A percentile compares a stretch with the other conserved stretches of the same genome.
Evolutionary conservation across 2,797 vertebrate species (phyloP).

Genomic region (Ispidina picta): DNA sequence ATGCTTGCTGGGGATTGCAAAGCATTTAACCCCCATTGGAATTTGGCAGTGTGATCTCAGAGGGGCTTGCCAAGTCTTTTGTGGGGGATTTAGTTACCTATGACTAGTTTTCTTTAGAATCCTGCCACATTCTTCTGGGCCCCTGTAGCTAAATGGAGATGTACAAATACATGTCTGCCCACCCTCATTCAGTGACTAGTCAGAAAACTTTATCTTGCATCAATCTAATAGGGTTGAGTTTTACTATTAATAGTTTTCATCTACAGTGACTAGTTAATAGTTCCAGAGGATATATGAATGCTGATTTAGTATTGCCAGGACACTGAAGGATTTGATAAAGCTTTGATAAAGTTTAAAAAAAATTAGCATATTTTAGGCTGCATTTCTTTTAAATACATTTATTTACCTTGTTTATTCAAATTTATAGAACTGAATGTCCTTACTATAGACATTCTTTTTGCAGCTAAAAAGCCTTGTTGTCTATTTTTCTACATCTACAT

Average conservation of each 20-base stretch:
- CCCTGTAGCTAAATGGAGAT: constrained; percentile 47
- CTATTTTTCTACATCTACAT: neutral
- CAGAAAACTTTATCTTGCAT: constrained; percentile 28
- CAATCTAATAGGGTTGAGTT: neutral
- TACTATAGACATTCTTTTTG: neutral
- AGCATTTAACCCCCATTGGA: neutral
- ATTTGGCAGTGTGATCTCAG: constrained; percentile 25
- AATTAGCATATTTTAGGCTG: neutral
- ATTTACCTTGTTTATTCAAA: constrained; percentile 6
- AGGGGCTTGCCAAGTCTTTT: constrained; percentile 43
- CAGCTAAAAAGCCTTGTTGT: constrained; percentile 1
- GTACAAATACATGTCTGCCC: constrained; percentile 3
- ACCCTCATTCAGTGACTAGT: neutral
- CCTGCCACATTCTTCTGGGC: constrained; percentile 4
- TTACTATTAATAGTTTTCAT: neutral
- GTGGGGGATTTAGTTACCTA: constrained; percentile 26
- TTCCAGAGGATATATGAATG: neutral
- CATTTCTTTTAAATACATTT: neutral
- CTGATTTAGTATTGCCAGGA: neutral
- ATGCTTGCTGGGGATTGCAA: constrained; percentile 10
- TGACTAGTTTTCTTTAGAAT: constrained; percentile 57
- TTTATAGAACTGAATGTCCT: neutral
- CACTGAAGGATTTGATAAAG: neutral
- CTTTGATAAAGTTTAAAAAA: neutral
- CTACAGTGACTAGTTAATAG: neutral